phyloP scores from a whole-genome alignment of 2,888 invertebrate genomes.

The Conchocele bisecta region DNA sequence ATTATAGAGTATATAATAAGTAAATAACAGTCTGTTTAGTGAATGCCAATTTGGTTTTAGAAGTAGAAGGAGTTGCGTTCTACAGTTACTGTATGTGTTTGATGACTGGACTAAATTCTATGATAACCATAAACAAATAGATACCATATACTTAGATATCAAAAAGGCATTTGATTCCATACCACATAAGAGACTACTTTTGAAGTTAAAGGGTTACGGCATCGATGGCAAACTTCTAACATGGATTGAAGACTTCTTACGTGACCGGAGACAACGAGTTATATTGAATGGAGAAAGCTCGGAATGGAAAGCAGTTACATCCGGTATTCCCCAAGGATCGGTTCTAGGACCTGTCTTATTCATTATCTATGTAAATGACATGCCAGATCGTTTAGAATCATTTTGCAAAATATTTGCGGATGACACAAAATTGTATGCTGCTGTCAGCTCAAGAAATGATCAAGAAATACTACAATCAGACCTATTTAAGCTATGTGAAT shows the following conservation, averaged over 20 bases:
- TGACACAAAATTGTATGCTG: constrained; percentile 5
- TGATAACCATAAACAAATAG: neutral
- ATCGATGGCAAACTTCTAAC: neutral
- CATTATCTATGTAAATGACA: constrained; percentile 13
- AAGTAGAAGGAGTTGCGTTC: neutral
- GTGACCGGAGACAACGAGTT: neutral
- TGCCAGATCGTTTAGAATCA: neutral
- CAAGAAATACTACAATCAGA: neutral
- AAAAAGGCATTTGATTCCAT: constrained; percentile 1
- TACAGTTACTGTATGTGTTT: constrained; percentile 9
- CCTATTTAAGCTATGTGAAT: neutral
- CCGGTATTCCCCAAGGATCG: constrained; percentile 13
- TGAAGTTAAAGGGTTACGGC: constrained; percentile 1
- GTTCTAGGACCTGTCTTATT: constrained; percentile 14
- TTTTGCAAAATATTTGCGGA: constrained; percentile 17
- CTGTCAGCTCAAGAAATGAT: neutral
- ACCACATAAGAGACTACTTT: neutral
- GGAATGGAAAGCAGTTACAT: constrained; percentile 6
- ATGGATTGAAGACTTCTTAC: constrained; percentile 10
- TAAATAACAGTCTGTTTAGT: neutral
- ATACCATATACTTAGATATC: neutral
- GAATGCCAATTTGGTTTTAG: constrained; percentile 4
- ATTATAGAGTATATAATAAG: too few relatives aligned
- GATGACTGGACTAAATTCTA: constrained; percentile 1
- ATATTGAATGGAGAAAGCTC: neutral